Conservation (phyloP, 2,113 vertebrate species). For the Arizona elegans region DNA sequence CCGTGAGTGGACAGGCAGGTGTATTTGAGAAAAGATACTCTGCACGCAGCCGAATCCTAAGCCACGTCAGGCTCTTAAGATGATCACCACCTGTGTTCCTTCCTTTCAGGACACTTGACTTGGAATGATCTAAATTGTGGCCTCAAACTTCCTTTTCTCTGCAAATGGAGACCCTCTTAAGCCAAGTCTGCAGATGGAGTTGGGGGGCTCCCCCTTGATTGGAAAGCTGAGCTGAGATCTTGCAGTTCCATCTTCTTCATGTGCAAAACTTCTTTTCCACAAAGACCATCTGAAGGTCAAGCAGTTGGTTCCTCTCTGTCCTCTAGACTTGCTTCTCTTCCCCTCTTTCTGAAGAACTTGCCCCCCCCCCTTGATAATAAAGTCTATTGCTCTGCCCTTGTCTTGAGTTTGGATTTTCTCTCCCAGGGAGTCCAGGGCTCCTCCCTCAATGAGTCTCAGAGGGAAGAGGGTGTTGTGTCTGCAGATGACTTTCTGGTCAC, state of each 20-base stretch:
- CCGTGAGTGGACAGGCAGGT: not conserved
- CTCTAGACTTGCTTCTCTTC: not conserved
- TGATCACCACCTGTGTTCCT: not conserved
- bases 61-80: not conserved
- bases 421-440: not conserved
- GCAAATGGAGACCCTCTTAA: not conserved
- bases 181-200: not conserved
- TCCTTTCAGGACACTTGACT: not conserved
- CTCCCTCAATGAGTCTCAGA: not conserved
- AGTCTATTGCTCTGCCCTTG: not conserved
- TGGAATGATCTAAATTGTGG: not conserved
- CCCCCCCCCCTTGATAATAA: not conserved
- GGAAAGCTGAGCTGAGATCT: not conserved
- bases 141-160: not conserved
- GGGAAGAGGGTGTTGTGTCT: not conserved
- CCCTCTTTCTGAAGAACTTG: not conserved
- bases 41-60: not conserved
- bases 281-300: not conserved
- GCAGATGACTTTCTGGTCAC: not conserved
- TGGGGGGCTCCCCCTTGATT: not conserved
- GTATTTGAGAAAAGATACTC: not conserved
- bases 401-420: not conserved
- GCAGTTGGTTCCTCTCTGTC: no score
- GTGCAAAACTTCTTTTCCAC: not conserved
- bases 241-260: not conserved